Percentiles rank a stretch among this genome's conserved stretches.
These are phyloP conservation scores for Antennarius maculatus DNA, from an alignment of 2,797 vertebrate genomes.

Conservation along the genomic window DNA sequence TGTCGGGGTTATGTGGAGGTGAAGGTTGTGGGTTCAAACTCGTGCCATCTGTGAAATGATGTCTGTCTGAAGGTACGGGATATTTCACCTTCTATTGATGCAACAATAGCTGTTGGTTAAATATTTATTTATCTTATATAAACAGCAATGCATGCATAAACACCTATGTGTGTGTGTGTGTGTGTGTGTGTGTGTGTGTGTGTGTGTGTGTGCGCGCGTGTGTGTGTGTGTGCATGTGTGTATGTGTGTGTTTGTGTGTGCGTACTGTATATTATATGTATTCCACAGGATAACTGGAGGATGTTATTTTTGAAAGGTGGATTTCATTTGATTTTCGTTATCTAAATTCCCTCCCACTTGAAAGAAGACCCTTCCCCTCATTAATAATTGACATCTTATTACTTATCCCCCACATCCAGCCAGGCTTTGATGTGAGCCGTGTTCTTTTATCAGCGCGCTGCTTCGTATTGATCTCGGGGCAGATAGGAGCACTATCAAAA, in stretches of 20 bases:
- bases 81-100: slow-evolving; percentile 32
- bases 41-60: slow-evolving; percentile 45
- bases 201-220: not conserved
- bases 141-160: not conserved
- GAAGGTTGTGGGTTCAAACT: slow-evolving; percentile 58
- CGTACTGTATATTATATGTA: too few relatives aligned
- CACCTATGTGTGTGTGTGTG: slow-evolving; percentile 3
- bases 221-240: not conserved
- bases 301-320: slow-evolving; percentile 54
- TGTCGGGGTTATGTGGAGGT: slow-evolving; percentile 68
- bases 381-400: slow-evolving; percentile 81
- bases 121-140: too few relatives aligned
- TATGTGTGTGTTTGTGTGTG: too few relatives aligned
- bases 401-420: slow-evolving; percentile 63
- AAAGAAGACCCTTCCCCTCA: slow-evolving; percentile 79
- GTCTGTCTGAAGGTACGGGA: slow-evolving; percentile 37
- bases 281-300: slow-evolving; percentile 54
- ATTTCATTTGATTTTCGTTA: slow-evolving; percentile 79
- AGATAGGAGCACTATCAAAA: slow-evolving; percentile 81
- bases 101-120: not conserved
- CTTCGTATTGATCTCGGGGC: slow-evolving; percentile 75
- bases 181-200: too few relatives aligned
- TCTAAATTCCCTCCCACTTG: slow-evolving; percentile 72
- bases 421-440: slow-evolving; percentile 78
- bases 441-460: slow-evolving; percentile 72